Evolutionary conservation across 2,797 vertebrate genomes (phyloP).

Genomic region (Bradypus variegatus): DNA sequence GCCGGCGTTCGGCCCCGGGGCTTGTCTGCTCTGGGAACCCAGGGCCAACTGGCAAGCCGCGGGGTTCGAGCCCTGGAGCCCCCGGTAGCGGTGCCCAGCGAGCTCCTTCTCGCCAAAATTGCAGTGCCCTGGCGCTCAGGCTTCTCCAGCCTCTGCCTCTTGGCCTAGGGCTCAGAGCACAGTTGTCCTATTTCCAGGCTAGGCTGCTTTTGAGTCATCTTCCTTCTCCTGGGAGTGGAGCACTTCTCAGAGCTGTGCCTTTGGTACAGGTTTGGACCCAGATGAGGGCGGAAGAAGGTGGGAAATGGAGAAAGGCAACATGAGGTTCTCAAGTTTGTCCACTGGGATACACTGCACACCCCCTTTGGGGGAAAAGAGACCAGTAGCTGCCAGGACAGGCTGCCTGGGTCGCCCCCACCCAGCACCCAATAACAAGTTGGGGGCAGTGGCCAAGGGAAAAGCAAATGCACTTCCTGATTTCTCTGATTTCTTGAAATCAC

Average conservation of each 20-base stretch:
- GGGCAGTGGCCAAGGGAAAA: not conserved
- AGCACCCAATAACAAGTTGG: not conserved
- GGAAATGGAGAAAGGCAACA: conserved; percentile 19
- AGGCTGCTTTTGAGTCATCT: no score
- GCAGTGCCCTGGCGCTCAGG: not conserved
- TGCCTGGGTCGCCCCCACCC: conserved; percentile 31
- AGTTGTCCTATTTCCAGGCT: not conserved
- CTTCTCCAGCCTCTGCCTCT: not conserved
- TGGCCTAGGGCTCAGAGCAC: fast-evolving
- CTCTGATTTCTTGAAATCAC: not conserved
- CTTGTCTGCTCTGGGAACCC: not conserved
- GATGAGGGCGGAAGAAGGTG: not conserved
- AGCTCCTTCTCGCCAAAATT: conserved; percentile 51
- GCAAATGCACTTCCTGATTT: conserved; percentile 37
- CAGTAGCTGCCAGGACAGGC: not conserved
- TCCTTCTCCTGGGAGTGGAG: not conserved
- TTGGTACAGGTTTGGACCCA: not conserved
- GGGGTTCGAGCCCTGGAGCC: not conserved
- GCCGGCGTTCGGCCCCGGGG: not conserved
- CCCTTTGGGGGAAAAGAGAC: conserved; percentile 2
- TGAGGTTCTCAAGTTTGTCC: conserved; percentile 58
- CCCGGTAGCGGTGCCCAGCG: not conserved
- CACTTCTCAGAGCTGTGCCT: not conserved
- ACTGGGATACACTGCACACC: conserved; percentile 69
- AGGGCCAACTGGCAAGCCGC: not conserved